Evolutionary conservation across 1,140 invertebrate species (phyloP).

Genomic region (Bombus confusus): DNA sequence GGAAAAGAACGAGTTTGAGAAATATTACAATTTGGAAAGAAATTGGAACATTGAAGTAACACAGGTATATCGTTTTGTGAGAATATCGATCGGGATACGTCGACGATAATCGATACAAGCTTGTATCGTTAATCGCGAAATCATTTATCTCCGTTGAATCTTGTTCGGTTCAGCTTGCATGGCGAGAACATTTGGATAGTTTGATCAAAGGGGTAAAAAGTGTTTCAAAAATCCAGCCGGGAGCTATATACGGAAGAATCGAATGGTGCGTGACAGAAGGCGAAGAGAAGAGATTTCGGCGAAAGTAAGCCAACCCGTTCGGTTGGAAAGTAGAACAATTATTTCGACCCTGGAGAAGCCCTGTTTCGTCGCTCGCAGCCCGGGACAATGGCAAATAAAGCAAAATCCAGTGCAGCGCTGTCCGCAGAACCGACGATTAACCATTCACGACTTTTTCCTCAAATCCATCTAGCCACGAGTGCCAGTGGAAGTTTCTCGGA

Average conservation of each 20-base stretch:
- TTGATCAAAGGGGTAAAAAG: no score
- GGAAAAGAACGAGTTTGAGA: neutral
- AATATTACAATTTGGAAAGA: neutral
- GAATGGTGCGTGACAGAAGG: neutral
- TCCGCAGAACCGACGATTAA: conserved; percentile 62
- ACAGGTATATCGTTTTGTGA: neutral
- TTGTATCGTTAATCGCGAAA: neutral
- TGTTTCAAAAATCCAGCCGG: neutral
- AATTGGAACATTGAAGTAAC: neutral
- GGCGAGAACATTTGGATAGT: no score
- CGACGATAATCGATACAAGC: no score
- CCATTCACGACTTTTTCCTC: conserved; percentile 68
- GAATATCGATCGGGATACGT: no score
- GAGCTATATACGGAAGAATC: neutral
- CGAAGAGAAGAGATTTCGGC: no score
- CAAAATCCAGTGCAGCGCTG: conserved; percentile 13
- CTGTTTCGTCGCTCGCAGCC: neutral
- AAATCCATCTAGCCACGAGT: conserved; percentile 61
- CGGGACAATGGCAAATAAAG: conserved; percentile 15
- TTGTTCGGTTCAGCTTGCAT: neutral
- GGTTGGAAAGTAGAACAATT: neutral
- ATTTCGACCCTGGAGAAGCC: neutral
- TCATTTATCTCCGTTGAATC: neutral
- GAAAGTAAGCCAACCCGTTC: neutral
- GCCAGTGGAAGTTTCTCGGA: conserved; percentile 66